Percentiles rank a stretch among this genome's conserved stretches.
Conservation (phyloP, 92 coral and sea anemone genomes). For the Umimayanthus chanpuru region DNA sequence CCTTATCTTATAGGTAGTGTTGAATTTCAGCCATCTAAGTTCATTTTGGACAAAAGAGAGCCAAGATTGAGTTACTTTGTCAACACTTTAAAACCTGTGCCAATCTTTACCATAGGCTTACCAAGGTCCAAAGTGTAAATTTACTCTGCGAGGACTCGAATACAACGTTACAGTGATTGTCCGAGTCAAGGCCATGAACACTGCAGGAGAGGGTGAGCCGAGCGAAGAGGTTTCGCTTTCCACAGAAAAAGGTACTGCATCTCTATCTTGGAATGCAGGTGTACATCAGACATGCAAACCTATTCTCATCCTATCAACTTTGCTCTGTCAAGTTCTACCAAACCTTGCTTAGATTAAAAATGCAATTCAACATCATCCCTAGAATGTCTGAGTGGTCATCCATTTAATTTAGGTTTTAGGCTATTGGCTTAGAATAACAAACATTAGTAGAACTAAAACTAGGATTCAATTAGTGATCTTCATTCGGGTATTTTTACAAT, state of each 20-base stretch:
- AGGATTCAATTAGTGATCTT: too few species aligned
- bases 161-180: slow-evolving; percentile 80
- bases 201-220: slow-evolving; percentile 86
- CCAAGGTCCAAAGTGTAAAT: slow-evolving; percentile 86
- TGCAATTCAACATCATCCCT: too few species aligned
- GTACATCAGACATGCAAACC: not conserved
- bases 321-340: too few species aligned
- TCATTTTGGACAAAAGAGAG: too few species aligned
- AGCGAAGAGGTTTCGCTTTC: slow-evolving; percentile 83
- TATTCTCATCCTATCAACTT: too few species aligned
- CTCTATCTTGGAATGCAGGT: not conserved
- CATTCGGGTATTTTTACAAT: too few species aligned
- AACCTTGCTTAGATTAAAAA: too few species aligned
- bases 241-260: slow-evolving; percentile 72
- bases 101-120: slow-evolving; percentile 52
- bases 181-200: slow-evolving; percentile 83
- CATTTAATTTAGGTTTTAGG: too few species aligned
- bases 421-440: too few species aligned
- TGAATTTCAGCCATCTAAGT: not conserved
- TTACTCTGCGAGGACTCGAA: slow-evolving; percentile 78
- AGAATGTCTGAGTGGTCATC: too few species aligned
- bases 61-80: not conserved
- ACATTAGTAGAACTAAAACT: too few species aligned
- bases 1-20: too few species aligned
- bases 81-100: not conserved